Conservation (phyloP, 2,113 vertebrate species). For the Myotis yumanensis region DNA sequence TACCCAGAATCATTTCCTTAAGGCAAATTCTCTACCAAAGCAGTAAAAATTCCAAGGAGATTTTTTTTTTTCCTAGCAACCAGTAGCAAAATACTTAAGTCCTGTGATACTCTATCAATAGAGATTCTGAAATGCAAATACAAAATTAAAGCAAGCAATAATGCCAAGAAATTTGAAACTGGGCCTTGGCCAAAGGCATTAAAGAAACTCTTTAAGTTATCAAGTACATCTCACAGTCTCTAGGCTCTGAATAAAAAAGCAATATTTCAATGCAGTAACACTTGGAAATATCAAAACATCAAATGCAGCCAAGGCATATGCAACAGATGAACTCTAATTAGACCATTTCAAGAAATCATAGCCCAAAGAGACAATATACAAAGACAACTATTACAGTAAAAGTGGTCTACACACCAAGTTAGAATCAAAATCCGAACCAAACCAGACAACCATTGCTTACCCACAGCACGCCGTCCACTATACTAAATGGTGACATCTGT, state of each 20-base stretch:
- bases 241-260: not conserved
- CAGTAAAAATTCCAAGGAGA: slow-evolving; percentile 28
- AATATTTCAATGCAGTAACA: not conserved
- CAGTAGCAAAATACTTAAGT: not conserved
- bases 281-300: slow-evolving; percentile 29
- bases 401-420: not conserved
- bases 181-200: not conserved
- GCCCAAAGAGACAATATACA: not conserved
- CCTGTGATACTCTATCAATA: slow-evolving; percentile 16
- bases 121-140: slow-evolving; percentile 50
- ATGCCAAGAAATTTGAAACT: slow-evolving; percentile 20
- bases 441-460: not conserved
- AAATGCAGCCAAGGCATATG: slow-evolving; percentile 35
- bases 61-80: not conserved
- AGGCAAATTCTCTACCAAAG: slow-evolving; percentile 49
- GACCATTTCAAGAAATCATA: slow-evolving; percentile 2
- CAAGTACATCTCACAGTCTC: not conserved
- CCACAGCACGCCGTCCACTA: not conserved
- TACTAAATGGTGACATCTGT: not conserved
- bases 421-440: not conserved
- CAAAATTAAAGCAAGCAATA: slow-evolving; percentile 49
- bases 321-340: not conserved
- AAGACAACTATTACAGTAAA: not conserved
- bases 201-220: slow-evolving; percentile 5
- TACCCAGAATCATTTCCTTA: slow-evolving; percentile 16